Evolutionary conservation across 2,113 vertebrate genomes (phyloP), one percentile per base, ranked within the genome.

Genomic region (Chaetodon auriga): DNA sequence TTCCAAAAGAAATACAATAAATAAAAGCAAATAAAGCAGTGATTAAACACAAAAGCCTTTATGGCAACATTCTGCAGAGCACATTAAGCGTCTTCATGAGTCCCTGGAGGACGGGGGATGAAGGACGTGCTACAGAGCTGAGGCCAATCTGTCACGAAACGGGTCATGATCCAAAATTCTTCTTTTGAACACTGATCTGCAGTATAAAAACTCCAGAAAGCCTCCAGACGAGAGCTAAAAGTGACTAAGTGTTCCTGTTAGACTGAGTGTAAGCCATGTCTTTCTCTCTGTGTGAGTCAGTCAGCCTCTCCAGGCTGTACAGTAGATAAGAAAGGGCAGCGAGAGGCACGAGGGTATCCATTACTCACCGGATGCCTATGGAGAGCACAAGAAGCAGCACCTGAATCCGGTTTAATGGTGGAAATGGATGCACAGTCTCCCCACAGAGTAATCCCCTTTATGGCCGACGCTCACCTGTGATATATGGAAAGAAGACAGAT

Each of bases 361-460:
- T 93, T 89, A 93, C 87, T 93, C 91, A 90, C 58, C 13, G 82
- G 85, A 83, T 58, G 75, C 92, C 93, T 92, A 84, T 88, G 86
- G 91, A 89, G 92, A 90, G 89, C 70, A 82, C 62, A 19, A 43
- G 82, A 89, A 63, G 86, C 78, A 64, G 88, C 93, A 93, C 90
- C 93, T 95, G 94, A 94, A 90, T 92, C 84, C 12, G 73, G 87
- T 95, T 95, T 95, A 94, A 95, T 93, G 93, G 91, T 94, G 87
- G 90, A 91, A 93, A 90, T 92, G 91, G 93, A 93, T 75, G 92
- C 92, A 85, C 68, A 72, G 88, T 87, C 71, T 84, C 90, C 93
- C 92, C 9, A 46, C 70, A 57, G 92, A 86, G 88, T 84, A 86
- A 90, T 91, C 86, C 83, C 60, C 75, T 94, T 95, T 92, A 94